These are phyloP conservation scores for Todiramphus saurophagus DNA, from an alignment of 2,113 vertebrate genomes.

Conservation along the genomic window DNA sequence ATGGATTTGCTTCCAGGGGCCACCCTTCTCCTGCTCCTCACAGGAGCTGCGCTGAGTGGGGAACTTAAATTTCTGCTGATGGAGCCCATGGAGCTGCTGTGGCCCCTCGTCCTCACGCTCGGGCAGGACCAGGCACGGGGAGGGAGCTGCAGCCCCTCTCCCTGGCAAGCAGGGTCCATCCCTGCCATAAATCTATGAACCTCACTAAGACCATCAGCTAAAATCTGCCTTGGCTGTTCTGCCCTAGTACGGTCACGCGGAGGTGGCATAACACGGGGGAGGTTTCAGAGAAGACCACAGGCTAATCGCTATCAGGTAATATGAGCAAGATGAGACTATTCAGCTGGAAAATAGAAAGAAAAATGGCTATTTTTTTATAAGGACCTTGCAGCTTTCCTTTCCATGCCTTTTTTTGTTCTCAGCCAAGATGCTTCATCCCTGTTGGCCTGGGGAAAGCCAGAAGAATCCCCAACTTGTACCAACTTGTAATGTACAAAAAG, in stretches of 20 bases:
- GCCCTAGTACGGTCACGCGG: background rate
- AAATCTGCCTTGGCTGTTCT: background rate
- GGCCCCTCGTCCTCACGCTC: fast-evolving
- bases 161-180: fast-evolving
- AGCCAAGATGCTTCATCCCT: background rate
- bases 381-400: background rate
- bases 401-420: background rate
- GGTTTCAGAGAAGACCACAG: background rate
- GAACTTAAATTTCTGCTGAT: fast-evolving
- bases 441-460: background rate
- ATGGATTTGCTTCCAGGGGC: background rate
- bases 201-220: background rate
- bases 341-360: background rate
- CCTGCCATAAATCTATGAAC: background rate
- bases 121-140: background rate
- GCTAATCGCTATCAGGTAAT: background rate
- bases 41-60: fast-evolving
- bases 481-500: background rate
- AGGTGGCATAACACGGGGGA: background rate
- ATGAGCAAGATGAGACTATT: background rate
- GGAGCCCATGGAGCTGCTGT: fast-evolving
- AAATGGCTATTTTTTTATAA: background rate
- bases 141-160: background rate
- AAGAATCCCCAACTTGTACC: background rate
- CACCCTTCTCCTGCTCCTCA: background rate